A percentile compares a stretch with the other conserved stretches of the same genome.
These are phyloP conservation scores for Lepilemur ruficaudatus DNA, from an alignment of 2,797 vertebrate genomes.

Conservation along the genomic window DNA sequence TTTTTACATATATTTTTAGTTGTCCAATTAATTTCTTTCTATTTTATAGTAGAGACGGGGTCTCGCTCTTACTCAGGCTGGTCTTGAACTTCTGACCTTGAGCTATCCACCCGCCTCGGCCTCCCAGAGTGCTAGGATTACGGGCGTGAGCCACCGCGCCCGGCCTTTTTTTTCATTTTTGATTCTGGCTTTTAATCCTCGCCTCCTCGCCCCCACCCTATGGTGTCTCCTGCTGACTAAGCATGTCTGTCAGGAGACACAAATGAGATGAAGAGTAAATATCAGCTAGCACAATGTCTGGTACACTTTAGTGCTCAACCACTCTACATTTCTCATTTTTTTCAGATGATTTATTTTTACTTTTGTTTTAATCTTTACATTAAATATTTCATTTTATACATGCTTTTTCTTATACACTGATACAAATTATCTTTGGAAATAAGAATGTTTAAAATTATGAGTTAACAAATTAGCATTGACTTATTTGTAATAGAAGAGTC, in stretches of 20 bases:
- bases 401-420: background rate
- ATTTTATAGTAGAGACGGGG: too few relatives aligned
- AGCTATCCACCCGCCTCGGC: too few relatives aligned
- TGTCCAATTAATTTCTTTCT: too few relatives aligned
- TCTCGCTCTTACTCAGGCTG: too few relatives aligned
- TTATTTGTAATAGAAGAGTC: background rate
- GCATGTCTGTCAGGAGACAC: background rate
- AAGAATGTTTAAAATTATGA: background rate
- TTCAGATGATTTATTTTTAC: background rate
- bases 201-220: background rate
- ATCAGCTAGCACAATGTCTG: background rate
- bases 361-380: background rate
- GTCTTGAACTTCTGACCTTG: too few relatives aligned
- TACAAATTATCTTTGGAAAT: background rate
- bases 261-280: background rate
- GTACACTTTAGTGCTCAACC: too few relatives aligned
- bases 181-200: background rate
- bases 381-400: background rate
- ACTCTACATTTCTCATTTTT: background rate
- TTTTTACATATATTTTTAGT: too few relatives aligned
- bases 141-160: too few relatives aligned
- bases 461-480: background rate
- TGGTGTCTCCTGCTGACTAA: background rate
- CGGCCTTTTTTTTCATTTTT: too few relatives aligned
- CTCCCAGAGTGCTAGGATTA: too few relatives aligned